phyloP scores from a whole-genome alignment of 2,888 invertebrate genomes.

The Pseudococcus longispinus region DNA sequence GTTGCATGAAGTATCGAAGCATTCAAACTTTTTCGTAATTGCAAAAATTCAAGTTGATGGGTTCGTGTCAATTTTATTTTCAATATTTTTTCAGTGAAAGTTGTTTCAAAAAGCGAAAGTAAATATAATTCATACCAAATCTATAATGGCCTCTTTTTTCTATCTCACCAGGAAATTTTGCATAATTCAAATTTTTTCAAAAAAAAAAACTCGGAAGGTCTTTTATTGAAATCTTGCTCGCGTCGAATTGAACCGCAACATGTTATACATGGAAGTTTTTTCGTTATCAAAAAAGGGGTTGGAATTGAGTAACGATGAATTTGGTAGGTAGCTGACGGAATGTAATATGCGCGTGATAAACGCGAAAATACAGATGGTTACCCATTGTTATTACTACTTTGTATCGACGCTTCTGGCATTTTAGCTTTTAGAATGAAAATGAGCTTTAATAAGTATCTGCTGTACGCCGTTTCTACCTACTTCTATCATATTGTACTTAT shows the following conservation, averaged over 20 bases:
- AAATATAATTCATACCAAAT: too few species aligned
- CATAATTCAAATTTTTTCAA: not conserved
- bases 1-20: too few species aligned
- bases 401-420: conserved; percentile 52
- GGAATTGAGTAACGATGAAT: conserved; percentile 14
- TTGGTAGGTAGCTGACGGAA: conserved; percentile 13
- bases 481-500: not conserved
- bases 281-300: not conserved
- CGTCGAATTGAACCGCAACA: not conserved
- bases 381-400: conserved; percentile 52
- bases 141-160: too few species aligned
- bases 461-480: conserved; percentile 1
- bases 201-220: not conserved
- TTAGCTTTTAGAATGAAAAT: conserved; percentile 54
- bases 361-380: conserved; percentile 46
- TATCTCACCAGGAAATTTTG: not conserved
- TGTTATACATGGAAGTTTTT: conserved; percentile 57
- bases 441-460: conserved; percentile 52
- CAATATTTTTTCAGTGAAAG: too few species aligned
- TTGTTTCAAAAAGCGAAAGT: too few species aligned
- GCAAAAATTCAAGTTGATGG: too few species aligned
- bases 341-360: conserved; percentile 41
- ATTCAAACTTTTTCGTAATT: too few species aligned
- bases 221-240: not conserved
- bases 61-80: too few species aligned